A percentile compares a stretch with the other conserved stretches of the same genome.
phyloP scores from a whole-genome alignment of 2,113 vertebrate species.

The Dipodomys ordii region DNA sequence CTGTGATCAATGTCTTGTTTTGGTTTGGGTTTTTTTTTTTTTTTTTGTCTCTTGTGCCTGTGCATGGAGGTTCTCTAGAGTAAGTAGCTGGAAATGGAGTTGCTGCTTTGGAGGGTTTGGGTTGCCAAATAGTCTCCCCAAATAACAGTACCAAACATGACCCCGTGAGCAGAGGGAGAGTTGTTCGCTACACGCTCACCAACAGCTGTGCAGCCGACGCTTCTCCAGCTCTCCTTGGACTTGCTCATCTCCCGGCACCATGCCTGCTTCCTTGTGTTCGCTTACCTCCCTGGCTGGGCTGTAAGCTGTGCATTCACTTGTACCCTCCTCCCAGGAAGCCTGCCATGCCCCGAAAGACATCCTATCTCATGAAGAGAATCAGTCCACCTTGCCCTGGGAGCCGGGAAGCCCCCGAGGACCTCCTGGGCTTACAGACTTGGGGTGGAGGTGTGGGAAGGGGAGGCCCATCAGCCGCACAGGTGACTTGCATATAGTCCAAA shows the following conservation, averaged over 20 bases:
- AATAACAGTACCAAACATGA: neutral
- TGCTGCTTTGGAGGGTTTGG: constrained; percentile 5
- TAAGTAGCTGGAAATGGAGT: constrained; percentile 11
- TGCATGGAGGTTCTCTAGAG: constrained; percentile 40
- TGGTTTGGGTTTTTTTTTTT: constrained; percentile 16
- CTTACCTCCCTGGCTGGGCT: neutral
- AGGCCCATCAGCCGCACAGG: neutral
- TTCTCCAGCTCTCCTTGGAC: neutral
- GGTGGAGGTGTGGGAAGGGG: neutral
- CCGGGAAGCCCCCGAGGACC: neutral
- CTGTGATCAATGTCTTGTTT: neutral
- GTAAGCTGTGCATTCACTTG: neutral
- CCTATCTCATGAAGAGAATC: neutral
- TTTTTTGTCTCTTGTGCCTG: neutral
- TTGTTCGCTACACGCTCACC: neutral
- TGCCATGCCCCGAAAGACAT: neutral
- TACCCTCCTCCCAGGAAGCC: neutral
- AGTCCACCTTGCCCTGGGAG: neutral
- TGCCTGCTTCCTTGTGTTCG: neutral
- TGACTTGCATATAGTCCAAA: neutral
- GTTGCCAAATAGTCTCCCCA: neutral
- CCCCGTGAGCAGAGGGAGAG: neutral
- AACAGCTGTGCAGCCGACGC: neutral
- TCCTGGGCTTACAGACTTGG: neutral
- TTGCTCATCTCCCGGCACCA: neutral